Base-by-base conservation (phyloP, 2,797 vertebrate species). In the Leptoclinus maculatus region DNA sequence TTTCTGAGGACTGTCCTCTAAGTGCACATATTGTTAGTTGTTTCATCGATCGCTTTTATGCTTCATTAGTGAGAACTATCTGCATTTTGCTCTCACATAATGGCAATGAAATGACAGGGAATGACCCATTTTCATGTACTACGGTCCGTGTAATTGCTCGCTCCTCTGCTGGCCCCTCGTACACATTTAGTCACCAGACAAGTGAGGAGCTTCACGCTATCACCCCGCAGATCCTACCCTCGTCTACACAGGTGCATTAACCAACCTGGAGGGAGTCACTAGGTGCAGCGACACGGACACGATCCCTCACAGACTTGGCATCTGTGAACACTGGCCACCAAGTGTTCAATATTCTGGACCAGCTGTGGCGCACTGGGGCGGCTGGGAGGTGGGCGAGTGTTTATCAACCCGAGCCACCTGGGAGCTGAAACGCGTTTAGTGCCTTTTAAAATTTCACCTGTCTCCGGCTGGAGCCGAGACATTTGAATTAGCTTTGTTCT, bases 291-390 rank as follows among this genome's bases (percentile, higher is more conserved):
- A 73, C 76, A 64, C 2, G 4, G 56, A 71, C 57, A 17, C 38
- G 47, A 71, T 32, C 71, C 63, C 64, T 59, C 60, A 53, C n/a
- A 49, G 60, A 39, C 21, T 27, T 38, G 58, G 66, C 63, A 43
- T 58, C 76, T 74, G 64, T 62, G 41, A 71, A 34, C 80, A 43
- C 51, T 3, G 47, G 67, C 29, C 67, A 70, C 74, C 68, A 19
- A 36, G 25, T 38, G 71, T 64, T 79, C 39, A 60, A 79, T 79
- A 59, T 68, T 74, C 49, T 47, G 62, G 34, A 75, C 19, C 71
- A 82, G 78, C 76, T 81, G 67, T n/a, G 54, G 67, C 10, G 32
- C 43, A 17, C 38, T 27, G 38, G 49, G 53, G 43, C 59, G 67
- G 7, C 16, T n/a, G 45, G 53, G 53, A 17, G 39, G 65, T 5